Evolutionary conservation across 35 echinoderm and acorn worm genomes (phyloP).

Genomic region (Apostichopus californicus): DNA sequence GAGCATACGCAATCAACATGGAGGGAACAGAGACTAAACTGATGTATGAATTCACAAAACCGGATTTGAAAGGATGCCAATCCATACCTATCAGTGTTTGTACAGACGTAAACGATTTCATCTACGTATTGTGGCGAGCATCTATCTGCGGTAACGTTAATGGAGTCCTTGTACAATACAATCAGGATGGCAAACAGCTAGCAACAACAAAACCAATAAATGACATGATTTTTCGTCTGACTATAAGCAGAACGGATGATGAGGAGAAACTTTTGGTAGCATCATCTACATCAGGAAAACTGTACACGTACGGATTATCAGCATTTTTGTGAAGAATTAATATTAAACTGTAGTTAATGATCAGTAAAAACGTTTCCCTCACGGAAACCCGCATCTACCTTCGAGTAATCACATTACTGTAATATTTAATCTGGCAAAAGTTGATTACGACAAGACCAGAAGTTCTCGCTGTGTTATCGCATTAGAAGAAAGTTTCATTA

Average conservation of each 20-base stretch:
- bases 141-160: background rate
- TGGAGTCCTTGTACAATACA: background rate
- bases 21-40: background rate
- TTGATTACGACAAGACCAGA: no score
- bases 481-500: no score
- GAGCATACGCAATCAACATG: background rate
- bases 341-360: no score
- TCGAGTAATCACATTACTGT: no score
- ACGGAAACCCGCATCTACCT: no score
- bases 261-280: no score
- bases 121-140: background rate
- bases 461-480: no score
- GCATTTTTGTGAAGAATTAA: no score
- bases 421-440: no score
- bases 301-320: no score
- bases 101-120: background rate
- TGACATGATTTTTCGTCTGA: background rate
- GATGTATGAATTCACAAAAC: conserved; percentile 15
- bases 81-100: background rate
- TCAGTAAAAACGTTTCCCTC: no score
- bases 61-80: background rate
- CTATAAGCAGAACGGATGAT: background rate
- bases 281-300: no score
- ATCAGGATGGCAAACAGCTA: background rate
- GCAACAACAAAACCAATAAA: background rate